Percentiles rank a stretch among this genome's conserved stretches.
phyloP scores from a whole-genome alignment of 2,888 invertebrate genomes.

The Allophyes oxyacanthae region DNA sequence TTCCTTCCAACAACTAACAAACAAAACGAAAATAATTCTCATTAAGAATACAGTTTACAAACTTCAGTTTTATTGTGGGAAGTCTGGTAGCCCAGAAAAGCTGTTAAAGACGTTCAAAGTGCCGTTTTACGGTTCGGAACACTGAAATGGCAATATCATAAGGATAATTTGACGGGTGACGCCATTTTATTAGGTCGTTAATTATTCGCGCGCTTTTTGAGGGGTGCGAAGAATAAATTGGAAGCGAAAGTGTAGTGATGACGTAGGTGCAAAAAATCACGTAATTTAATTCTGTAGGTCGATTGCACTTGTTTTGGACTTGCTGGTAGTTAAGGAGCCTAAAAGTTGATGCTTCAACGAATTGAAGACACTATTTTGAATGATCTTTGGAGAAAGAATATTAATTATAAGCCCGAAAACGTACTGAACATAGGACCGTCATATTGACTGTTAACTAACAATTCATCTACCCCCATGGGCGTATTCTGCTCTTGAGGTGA shows the following conservation, averaged over 20 bases:
- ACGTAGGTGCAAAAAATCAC: background rate
- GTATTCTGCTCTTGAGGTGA: too few relatives aligned
- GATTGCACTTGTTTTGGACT: too few relatives aligned
- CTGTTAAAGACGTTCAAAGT: slow-evolving; percentile 51
- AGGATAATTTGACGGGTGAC: slow-evolving; percentile 45
- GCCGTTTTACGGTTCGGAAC: slow-evolving; percentile 51
- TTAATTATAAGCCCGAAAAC: too few relatives aligned
- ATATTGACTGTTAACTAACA: too few relatives aligned
- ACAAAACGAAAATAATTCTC: slow-evolving; percentile 51
- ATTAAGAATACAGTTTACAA: slow-evolving; percentile 58
- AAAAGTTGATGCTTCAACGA: too few relatives aligned
- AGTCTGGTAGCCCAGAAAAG: slow-evolving; percentile 40
- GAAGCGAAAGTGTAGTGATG: background rate
- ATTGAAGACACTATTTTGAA: too few relatives aligned
- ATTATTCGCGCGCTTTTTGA: slow-evolving; percentile 38
- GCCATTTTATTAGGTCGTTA: slow-evolving; percentile 37
- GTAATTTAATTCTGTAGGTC: too few relatives aligned
- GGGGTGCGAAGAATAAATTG: slow-evolving; percentile 28
- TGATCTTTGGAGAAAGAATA: too few relatives aligned
- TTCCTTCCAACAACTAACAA: slow-evolving; percentile 50
- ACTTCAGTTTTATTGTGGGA: slow-evolving; percentile 52
- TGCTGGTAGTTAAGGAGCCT: too few relatives aligned
- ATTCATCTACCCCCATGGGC: too few relatives aligned
- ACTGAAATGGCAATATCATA: slow-evolving; percentile 44
- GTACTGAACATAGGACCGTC: too few relatives aligned